Base-by-base conservation (phyloP, 2,797 vertebrate genomes). In the Chiroxiphia lanceolata region DNA sequence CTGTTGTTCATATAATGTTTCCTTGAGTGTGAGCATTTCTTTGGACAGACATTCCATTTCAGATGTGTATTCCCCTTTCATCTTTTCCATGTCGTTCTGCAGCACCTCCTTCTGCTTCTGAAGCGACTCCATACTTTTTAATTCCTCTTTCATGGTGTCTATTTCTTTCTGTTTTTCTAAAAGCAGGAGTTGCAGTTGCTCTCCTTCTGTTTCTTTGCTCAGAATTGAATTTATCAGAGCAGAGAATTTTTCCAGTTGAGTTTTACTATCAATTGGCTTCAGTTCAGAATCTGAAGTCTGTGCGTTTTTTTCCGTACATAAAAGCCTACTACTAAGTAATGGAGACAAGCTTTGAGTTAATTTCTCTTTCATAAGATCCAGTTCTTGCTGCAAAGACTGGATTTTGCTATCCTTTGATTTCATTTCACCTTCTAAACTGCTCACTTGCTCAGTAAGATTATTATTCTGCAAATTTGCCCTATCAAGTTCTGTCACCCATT, bases 361-460 rank as follows among this genome's bases (percentile, higher is more conserved):
- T 68, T 98, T 97, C 83, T 97, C 96, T 89, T 98, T 98, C 94
- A 98, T 95, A 95, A 94, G 79, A 96, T 98, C 97, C 94, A 99
- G 93, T 87, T 99, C 98, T 89, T 97, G 97, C 93, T 98, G 98
- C 91, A 99, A 96, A 96, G 96, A 97, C 67, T 97, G 97, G 72
- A 99, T 98, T 97, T 98, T 95, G 44, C 95, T 95, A 96, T 99
- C 98, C 97, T 99, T 99, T 50, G 97, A 97, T 72, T 97, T 98
- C 61, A 98, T 94, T 86, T 98, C 98, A 95, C 96, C 97, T 94
- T 98, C 97, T 95, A 98, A 96, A 95, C 94, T 95, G 80, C 59
- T 94, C 87, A 99, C 83, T 14, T 98, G 98, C 38, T 98, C 98
- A 91, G 84, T 78, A 22, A 99, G 98, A 48, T 97, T 45, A 74